phyloP scores from a whole-genome alignment of 64 coral and sea anemone species.

The Actinia equina region DNA sequence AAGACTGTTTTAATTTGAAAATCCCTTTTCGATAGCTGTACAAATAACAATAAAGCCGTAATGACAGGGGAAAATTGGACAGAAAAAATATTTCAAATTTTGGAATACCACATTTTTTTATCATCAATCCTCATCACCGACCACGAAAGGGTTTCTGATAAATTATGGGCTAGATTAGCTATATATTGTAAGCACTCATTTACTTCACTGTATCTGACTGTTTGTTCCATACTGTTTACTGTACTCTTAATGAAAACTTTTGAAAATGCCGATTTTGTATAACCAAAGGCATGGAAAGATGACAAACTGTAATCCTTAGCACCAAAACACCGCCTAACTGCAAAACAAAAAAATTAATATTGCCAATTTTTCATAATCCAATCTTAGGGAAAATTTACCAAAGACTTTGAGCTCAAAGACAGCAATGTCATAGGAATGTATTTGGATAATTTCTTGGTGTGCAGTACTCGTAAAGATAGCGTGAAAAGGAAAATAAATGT shows the following conservation, averaged over 20 bases:
- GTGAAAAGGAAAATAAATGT: background rate
- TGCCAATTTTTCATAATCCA: background rate
- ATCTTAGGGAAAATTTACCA: background rate
- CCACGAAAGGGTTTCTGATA: background rate
- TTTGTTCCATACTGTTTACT: conserved; percentile 8
- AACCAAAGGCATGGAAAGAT: background rate
- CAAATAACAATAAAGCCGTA: no score
- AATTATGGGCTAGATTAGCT: background rate
- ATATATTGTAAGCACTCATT: background rate
- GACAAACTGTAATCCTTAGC: background rate
- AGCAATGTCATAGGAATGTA: background rate
- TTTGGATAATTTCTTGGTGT: background rate
- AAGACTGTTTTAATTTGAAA: no score
- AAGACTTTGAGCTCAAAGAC: background rate
- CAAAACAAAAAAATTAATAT: background rate
- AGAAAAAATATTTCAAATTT: background rate
- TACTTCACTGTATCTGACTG: background rate
- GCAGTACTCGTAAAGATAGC: background rate
- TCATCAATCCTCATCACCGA: background rate
- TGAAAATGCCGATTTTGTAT: conserved; percentile 13
- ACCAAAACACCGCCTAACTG: background rate
- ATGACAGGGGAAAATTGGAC: no score
- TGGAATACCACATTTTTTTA: background rate
- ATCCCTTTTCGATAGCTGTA: no score
- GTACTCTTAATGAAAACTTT: conserved; percentile 21